Evolutionary conservation across 2,888 invertebrate species (phyloP).

Genomic region (Coelinius sp.): DNA sequence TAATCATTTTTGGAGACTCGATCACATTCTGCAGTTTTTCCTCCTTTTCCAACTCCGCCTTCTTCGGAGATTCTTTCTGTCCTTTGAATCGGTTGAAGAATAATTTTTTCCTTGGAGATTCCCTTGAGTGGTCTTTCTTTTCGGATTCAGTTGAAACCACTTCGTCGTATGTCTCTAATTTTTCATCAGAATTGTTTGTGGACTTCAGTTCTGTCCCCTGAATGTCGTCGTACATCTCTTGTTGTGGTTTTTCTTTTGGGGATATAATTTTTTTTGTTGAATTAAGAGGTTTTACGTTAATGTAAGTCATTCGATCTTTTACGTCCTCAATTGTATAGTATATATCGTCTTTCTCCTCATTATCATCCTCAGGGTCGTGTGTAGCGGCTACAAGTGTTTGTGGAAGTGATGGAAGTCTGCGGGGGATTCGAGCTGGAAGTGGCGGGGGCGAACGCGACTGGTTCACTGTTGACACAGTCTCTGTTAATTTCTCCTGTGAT

Average conservation of each 20-base stretch:
- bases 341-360: conserved; percentile 63
- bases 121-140: conserved; percentile 33
- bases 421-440: conserved; percentile 54
- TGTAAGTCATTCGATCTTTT: conserved; percentile 49
- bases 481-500: conserved; percentile 10
- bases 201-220: conserved; percentile 21
- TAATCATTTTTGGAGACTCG: background rate
- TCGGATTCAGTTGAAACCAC: conserved; percentile 43
- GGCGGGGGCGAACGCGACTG: conserved; percentile 47
- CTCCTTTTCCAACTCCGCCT: conserved; percentile 39
- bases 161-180: conserved; percentile 46
- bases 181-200: background rate
- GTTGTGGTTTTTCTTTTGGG: conserved; percentile 35
- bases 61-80: conserved; percentile 51
- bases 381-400: conserved; percentile 30
- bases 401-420: conserved; percentile 58
- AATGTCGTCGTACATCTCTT: conserved; percentile 49
- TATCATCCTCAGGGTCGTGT: conserved; percentile 51
- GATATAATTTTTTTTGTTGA: conserved; percentile 18
- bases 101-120: conserved; percentile 57
- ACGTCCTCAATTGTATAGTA: conserved; percentile 66
- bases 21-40: conserved; percentile 27
- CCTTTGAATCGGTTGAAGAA: conserved; percentile 59
- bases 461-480: background rate
- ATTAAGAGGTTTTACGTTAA: conserved; percentile 49